These are phyloP conservation scores for Myrmecophaga tridactyla DNA, from an alignment of 2,113 vertebrate genomes.

Conservation along the genomic window DNA sequence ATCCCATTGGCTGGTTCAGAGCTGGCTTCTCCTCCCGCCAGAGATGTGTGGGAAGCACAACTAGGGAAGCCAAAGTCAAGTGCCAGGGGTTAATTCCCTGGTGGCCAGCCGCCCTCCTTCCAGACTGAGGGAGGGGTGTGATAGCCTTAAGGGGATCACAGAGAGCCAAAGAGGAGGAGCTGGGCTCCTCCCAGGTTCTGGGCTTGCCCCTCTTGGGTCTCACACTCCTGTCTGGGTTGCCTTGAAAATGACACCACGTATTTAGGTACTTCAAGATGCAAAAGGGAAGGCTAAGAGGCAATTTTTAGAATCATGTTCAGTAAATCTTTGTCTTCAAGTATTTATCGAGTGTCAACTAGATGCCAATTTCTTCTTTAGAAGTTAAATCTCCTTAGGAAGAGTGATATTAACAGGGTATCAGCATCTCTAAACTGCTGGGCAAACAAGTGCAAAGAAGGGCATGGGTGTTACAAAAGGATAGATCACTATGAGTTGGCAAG, in stretches of 20 bases:
- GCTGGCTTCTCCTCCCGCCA: background rate
- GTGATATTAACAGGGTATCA: background rate
- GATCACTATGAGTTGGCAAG: background rate
- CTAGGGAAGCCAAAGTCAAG: background rate
- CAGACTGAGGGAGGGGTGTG: background rate
- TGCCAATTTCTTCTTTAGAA: background rate
- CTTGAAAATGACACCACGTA: background rate
- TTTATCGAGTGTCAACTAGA: background rate
- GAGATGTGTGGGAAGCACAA: background rate
- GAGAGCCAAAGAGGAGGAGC: background rate
- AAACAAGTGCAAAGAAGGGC: background rate
- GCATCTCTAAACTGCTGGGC: background rate
- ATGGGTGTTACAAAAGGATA: background rate
- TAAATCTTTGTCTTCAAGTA: background rate
- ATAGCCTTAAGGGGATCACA: background rate
- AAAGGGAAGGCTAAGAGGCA: background rate
- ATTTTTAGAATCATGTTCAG: background rate
- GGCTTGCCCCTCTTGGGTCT: background rate
- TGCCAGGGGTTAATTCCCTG: background rate
- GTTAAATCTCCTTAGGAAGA: background rate
- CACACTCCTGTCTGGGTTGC: background rate
- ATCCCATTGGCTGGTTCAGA: background rate
- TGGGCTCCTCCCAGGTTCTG: background rate
- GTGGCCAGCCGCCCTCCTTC: background rate
- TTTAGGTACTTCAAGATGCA: background rate